Evolutionary conservation across 2,888 invertebrate genomes (phyloP).

Genomic region (Physocephala rufipes): DNA sequence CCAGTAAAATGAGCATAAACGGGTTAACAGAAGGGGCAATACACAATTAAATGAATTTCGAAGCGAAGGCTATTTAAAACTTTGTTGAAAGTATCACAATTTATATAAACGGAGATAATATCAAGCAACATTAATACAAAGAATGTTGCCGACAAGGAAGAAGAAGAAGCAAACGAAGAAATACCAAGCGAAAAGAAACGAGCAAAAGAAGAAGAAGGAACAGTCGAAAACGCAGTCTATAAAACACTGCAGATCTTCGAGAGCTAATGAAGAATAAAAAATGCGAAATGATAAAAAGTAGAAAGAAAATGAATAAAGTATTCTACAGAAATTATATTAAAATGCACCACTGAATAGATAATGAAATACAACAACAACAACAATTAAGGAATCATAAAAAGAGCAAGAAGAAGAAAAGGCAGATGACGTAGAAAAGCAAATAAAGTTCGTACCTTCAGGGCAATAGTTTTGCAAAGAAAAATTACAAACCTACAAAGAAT

Average conservation of each 20-base stretch:
- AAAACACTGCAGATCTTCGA: neutral
- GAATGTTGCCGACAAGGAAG: neutral
- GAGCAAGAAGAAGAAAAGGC: no score
- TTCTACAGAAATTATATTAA: constrained; percentile 4
- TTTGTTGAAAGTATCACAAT: neutral
- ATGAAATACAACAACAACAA: neutral
- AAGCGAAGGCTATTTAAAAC: no score
- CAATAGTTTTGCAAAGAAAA: no score
- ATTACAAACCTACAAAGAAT: no score
- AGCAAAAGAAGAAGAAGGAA: neutral
- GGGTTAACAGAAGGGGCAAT: no score
- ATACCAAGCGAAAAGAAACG: neutral
- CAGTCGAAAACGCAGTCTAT: no score
- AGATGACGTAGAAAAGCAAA: no score
- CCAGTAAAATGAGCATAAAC: no score
- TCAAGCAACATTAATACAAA: neutral
- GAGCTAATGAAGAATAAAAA: constrained; percentile 2
- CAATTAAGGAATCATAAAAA: neutral
- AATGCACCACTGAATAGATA: neutral
- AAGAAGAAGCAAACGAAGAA: neutral
- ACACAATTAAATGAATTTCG: no score
- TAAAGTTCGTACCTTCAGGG: no score
- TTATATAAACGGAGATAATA: neutral
- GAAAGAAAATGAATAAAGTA: neutral
- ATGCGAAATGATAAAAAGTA: neutral